Conservation (phyloP, 2,888 invertebrate species). For the Gisinianus flammeolus region DNA sequence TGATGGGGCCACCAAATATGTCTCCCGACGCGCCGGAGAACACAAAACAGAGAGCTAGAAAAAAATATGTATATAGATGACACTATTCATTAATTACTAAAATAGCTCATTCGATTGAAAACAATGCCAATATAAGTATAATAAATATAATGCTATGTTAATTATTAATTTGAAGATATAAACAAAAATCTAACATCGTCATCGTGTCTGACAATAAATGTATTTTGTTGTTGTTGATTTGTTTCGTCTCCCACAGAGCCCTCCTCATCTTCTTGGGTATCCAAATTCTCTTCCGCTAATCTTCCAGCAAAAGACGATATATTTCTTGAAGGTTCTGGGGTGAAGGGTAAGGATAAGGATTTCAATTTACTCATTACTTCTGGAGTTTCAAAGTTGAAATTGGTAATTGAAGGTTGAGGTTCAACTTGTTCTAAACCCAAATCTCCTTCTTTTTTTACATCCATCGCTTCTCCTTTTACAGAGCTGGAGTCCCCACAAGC, state of each 20-base stretch:
- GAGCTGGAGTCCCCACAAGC: background rate
- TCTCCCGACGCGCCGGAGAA: constrained; percentile 31
- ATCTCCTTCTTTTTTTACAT: background rate
- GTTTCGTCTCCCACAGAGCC: background rate
- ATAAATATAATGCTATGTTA: background rate
- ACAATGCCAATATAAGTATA: background rate
- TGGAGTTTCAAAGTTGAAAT: background rate
- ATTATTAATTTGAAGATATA: background rate
- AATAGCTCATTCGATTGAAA: background rate
- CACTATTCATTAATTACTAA: background rate
- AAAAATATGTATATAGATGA: background rate
- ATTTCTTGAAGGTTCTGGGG: constrained; percentile 7
- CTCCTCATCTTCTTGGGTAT: background rate
- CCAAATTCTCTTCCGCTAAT: background rate
- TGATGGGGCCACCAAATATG: constrained; percentile 23
- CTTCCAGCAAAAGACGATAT: background rate
- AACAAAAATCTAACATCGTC: background rate
- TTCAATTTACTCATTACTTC: background rate
- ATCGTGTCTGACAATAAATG: constrained; percentile 3
- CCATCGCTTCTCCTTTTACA: background rate
- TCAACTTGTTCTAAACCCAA: background rate
- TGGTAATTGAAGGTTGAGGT: background rate
- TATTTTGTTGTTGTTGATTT: background rate
- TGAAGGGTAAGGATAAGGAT: constrained; percentile 29
- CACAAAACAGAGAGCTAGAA: background rate